Conservation (phyloP, 2,797 vertebrate genomes). For the Cirrhinus mrigala region DNA sequence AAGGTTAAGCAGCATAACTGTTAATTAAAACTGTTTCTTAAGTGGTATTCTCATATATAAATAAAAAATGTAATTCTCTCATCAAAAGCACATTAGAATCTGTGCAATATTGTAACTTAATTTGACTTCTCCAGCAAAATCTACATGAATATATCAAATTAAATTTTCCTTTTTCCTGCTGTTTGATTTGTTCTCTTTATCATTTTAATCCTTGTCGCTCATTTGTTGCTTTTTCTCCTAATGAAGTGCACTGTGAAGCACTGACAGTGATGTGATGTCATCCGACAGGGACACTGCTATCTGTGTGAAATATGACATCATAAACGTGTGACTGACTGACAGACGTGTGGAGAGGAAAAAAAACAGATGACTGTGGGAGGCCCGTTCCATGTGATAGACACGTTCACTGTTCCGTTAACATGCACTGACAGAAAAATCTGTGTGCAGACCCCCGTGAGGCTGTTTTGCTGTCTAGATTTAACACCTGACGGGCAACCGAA, state of each 20-base stretch:
- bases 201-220: background rate
- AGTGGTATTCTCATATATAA: background rate
- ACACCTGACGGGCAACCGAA: constrained; percentile 46
- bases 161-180: background rate
- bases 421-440: constrained; percentile 45
- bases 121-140: background rate
- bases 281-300: background rate
- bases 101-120: background rate
- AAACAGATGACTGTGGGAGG: background rate
- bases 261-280: constrained; percentile 41
- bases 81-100: background rate
- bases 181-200: background rate
- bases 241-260: constrained; percentile 15
- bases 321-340: constrained; percentile 24
- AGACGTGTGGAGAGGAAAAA: background rate
- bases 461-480: constrained; percentile 32
- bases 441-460: constrained; percentile 11
- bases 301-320: constrained; percentile 32
- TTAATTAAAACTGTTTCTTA: background rate
- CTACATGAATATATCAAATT: background rate
- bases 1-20: background rate
- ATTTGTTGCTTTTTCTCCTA: constrained; percentile 4
- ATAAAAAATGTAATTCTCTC: background rate
- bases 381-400: constrained; percentile 31
- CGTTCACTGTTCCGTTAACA: constrained; percentile 30